A percentile compares a stretch with the other conserved stretches of the same genome.
Evolutionary conservation across 1,140 invertebrate species (phyloP).

Genomic region (Drepana arcuata): DNA sequence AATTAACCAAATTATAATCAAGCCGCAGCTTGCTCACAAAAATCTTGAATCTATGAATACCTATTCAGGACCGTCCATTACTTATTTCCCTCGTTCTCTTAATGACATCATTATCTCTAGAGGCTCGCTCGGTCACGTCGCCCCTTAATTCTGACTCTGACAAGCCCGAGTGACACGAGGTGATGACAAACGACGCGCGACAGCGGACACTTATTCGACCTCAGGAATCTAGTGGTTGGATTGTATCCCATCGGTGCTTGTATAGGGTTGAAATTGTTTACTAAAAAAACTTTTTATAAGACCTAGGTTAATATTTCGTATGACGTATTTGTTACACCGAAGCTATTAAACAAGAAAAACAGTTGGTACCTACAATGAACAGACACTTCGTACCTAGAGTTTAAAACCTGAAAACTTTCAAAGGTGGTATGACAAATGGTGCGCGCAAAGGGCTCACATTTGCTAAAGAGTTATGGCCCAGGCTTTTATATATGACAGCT

Average conservation of each 20-base stretch:
- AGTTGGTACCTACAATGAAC: too few relatives aligned
- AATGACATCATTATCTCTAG: constrained; percentile 48
- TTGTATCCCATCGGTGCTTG: constrained; percentile 4
- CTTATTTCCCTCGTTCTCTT: constrained; percentile 35
- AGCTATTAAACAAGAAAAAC: too few relatives aligned
- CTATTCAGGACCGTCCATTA: constrained; percentile 26
- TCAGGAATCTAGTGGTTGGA: constrained; percentile 3
- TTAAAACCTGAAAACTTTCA: too few relatives aligned
- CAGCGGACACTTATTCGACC: constrained; percentile 9
- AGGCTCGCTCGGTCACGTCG: constrained; percentile 27
- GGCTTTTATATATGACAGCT: constrained; percentile 4
- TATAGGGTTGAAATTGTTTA: background rate
- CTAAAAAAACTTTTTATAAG: too few relatives aligned
- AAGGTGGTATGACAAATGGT: constrained; percentile 7
- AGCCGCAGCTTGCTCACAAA: too few relatives aligned
- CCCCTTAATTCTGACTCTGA: constrained; percentile 29
- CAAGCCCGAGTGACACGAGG: constrained; percentile 12
- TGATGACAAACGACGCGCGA: constrained; percentile 18
- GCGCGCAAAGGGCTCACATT: constrained; percentile 3
- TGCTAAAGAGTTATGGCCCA: constrained; percentile 3
- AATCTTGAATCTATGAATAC: constrained; percentile 25
- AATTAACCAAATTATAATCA: too few relatives aligned
- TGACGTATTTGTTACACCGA: too few relatives aligned
- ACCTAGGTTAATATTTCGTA: too few relatives aligned
- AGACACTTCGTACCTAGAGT: too few relatives aligned